Evolutionary conservation across 2,888 invertebrate genomes (phyloP).

Genomic region (Drosophila kuntzei): DNA sequence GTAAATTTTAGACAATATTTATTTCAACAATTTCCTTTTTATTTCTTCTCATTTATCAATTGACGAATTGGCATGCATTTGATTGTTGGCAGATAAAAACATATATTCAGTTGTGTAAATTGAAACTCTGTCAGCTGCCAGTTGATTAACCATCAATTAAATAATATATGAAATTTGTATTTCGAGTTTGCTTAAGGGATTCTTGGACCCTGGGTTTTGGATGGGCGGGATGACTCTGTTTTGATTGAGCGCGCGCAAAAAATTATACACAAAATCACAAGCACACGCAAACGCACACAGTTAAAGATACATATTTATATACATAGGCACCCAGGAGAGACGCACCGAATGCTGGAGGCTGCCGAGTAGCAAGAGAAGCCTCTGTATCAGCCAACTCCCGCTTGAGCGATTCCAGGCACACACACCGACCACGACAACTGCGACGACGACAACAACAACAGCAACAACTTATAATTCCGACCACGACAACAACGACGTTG

Average conservation of each 20-base stretch:
- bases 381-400: slow-evolving; percentile 59
- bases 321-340: slow-evolving; percentile 62
- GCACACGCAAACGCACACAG: slow-evolving; percentile 49
- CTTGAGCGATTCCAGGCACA: slow-evolving; percentile 69
- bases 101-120: background rate
- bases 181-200: slow-evolving; percentile 5
- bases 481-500: slow-evolving; percentile 57
- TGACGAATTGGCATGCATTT: slow-evolving; percentile 15
- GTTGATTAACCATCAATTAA: slow-evolving; percentile 19
- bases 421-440: slow-evolving; percentile 32
- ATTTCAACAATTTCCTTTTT: slow-evolving; percentile 2
- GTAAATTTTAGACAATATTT: slow-evolving; percentile 41
- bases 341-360: slow-evolving; percentile 66
- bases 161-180: slow-evolving; percentile 7
- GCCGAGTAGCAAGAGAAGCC: slow-evolving; percentile 42
- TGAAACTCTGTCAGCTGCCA: slow-evolving; percentile 12
- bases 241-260: slow-evolving; percentile 81
- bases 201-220: slow-evolving; percentile 25
- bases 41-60: slow-evolving; percentile 32
- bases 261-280: slow-evolving; percentile 77
- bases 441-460: slow-evolving; percentile 22
- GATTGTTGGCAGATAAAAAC: background rate
- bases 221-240: slow-evolving; percentile 52
- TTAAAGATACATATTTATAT: slow-evolving; percentile 15
- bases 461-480: slow-evolving; percentile 40